These are phyloP conservation scores for Echinarachnius parma DNA, from an alignment of 53 echinoderm and acorn worm species.

Conservation along the genomic window DNA sequence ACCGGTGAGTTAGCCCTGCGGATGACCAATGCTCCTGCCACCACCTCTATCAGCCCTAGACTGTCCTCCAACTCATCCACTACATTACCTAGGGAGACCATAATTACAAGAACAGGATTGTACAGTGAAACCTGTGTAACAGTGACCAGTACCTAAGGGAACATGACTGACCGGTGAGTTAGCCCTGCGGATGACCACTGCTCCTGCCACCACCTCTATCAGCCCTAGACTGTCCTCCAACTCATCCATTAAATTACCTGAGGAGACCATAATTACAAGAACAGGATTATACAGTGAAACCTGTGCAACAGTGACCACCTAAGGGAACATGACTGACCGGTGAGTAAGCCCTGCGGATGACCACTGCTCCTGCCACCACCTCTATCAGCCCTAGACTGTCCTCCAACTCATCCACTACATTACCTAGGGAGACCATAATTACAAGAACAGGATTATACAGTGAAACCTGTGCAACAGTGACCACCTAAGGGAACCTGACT, in stretches of 20 bases:
- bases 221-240: slow-evolving; percentile 74
- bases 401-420: slow-evolving; percentile 80
- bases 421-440: no score
- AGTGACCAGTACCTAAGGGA: no score
- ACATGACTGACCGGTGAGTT: slow-evolving; percentile 73
- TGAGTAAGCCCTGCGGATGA: slow-evolving; percentile 70
- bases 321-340: slow-evolving; percentile 71
- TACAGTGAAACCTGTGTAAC: no score
- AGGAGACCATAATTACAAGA: no score
- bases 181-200: slow-evolving; percentile 65
- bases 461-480: no score
- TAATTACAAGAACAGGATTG: no score
- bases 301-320: no score
- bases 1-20: slow-evolving; percentile 72
- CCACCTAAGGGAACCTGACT: no score
- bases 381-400: slow-evolving; percentile 71
- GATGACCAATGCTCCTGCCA: slow-evolving; percentile 64
- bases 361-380: slow-evolving; percentile 62
- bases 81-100: slow-evolving; percentile 83
- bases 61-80: slow-evolving; percentile 76
- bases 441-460: no score
- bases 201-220: slow-evolving; percentile 69
- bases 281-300: no score
- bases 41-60: slow-evolving; percentile 71
- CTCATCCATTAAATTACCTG: slow-evolving; percentile 77